Percentiles rank a stretch among this genome's conserved stretches.
phyloP scores from a whole-genome alignment of 2,888 invertebrate species.

The Scrobipalpa costella region DNA sequence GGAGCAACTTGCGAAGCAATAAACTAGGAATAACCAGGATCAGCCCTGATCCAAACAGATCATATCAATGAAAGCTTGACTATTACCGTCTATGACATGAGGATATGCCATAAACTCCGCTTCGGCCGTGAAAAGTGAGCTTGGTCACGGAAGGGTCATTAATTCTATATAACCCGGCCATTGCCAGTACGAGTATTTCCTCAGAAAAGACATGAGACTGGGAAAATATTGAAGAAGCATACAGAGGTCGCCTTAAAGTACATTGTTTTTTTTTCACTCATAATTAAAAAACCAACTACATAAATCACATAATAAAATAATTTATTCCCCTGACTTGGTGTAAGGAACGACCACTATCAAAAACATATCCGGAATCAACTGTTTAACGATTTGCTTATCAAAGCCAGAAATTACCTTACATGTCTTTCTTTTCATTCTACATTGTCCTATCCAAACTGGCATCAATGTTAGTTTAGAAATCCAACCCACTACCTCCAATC shows the following conservation, averaged over 20 bases:
- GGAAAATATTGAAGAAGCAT: neutral
- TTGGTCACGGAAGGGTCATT: conserved; percentile 72
- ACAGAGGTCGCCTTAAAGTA: neutral
- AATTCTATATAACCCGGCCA: conserved; percentile 43
- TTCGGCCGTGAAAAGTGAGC: conserved; percentile 65
- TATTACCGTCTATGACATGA: conserved; percentile 33
- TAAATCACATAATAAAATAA: too few relatives aligned
- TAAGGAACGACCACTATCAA: too few relatives aligned
- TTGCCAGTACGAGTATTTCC: conserved; percentile 15
- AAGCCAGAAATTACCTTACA: too few relatives aligned
- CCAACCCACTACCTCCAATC: too few relatives aligned
- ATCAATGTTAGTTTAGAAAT: too few relatives aligned
- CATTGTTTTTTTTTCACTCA: too few relatives aligned
- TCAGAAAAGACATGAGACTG: neutral
- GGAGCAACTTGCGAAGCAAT: neutral
- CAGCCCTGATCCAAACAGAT: conserved; percentile 34
- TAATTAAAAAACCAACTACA: too few relatives aligned
- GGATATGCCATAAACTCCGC: conserved; percentile 69
- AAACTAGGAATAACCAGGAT: conserved; percentile 28
- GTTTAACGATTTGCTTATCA: too few relatives aligned
- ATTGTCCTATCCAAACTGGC: too few relatives aligned
- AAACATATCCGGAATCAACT: too few relatives aligned
- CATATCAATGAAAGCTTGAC: conserved; percentile 23
- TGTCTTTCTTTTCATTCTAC: too few relatives aligned
- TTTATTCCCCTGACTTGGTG: neutral